Evolutionary conservation across 1,140 invertebrate genomes (phyloP), one percentile per base, ranked within the genome.

Genomic region (Aphidius ervi): DNA sequence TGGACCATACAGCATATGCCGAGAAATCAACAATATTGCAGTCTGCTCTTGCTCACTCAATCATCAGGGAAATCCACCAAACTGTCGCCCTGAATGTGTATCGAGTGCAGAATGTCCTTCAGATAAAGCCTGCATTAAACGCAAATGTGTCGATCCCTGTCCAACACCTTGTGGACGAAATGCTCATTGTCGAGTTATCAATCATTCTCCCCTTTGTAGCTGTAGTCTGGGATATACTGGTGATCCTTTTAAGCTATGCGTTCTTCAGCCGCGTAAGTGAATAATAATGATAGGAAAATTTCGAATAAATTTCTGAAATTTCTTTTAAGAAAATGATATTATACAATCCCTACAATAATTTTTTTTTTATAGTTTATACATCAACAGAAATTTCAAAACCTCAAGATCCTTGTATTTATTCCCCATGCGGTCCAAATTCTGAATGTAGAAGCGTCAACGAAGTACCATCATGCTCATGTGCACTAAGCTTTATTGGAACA

Each of bases 71-170:
- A 78, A 78, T 57, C 88, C 89, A 52, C 82, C 84, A 20, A 73
- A 73, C 56, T 88, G 87, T 68, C 78, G 85, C 61, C 86, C 87
- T 10, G 87, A 89, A 74, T 88, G 87, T 74, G 71, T 79, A n/a
- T 79, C 83, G n/a, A 87, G 82, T 67, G 82, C 85, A 5, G 87
- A 88, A 74, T 88, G 87, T 78, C 61, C 82, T 6, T 66, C 75
- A 39, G 82, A 83, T 68, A 78, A 83, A 73, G 82, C 83, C 10
- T 90, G 88, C 67, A 78, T 82, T 49, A 86, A 86, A 63, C 81
- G 84, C 54, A 86, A 84, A 73, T 91, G 88, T 73, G 70, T 76
- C 39, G 83, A 88, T 67, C 88, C 88, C 41, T 91, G 88, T 70
- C 81, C 82, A 8, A 84, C 82, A 64, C 78, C 82, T 41, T 88